Evolutionary conservation across 2,797 vertebrate species (phyloP).

Genomic region (Ctenochaetus hawaiiensis): DNA sequence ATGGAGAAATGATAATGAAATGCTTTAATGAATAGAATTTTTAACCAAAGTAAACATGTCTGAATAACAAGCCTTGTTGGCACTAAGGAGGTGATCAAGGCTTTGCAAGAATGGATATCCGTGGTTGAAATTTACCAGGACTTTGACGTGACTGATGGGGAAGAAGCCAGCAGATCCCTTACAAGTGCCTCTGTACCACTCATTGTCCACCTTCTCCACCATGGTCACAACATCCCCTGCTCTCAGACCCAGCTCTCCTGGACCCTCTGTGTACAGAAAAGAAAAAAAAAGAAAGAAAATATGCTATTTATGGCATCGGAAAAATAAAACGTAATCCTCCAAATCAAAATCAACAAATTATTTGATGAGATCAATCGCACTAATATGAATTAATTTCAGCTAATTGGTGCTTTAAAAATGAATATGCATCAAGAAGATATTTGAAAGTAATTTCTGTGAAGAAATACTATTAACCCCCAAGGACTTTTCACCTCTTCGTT

Average conservation of each 20-base stretch:
- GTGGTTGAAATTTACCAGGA: conserved; percentile 74
- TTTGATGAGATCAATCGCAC: background rate
- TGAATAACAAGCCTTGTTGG: background rate
- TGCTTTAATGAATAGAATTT: background rate
- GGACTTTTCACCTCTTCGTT: too few species aligned
- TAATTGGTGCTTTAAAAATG: background rate
- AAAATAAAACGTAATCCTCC: background rate
- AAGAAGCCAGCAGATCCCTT: conserved; percentile 90
- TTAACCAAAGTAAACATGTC: background rate
- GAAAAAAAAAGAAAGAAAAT: too few species aligned
- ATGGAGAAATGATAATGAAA: background rate
- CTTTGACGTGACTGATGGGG: conserved; percentile 90
- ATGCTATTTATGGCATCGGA: background rate
- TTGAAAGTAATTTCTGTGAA: too few species aligned
- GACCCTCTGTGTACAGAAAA: conserved; percentile 85
- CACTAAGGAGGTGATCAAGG: background rate
- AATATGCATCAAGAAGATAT: background rate
- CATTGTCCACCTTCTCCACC: conserved; percentile 90
- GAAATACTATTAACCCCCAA: too few species aligned
- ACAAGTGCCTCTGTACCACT: conserved; percentile 94
- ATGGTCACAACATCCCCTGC: conserved; percentile 90
- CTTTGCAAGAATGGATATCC: background rate
- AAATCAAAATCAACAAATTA: background rate
- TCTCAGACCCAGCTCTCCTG: conserved; percentile 90
- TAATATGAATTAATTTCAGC: background rate